These are phyloP conservation scores for Phyllotis vaccarum DNA, from an alignment of 2,797 vertebrate genomes.

Conservation along the genomic window DNA sequence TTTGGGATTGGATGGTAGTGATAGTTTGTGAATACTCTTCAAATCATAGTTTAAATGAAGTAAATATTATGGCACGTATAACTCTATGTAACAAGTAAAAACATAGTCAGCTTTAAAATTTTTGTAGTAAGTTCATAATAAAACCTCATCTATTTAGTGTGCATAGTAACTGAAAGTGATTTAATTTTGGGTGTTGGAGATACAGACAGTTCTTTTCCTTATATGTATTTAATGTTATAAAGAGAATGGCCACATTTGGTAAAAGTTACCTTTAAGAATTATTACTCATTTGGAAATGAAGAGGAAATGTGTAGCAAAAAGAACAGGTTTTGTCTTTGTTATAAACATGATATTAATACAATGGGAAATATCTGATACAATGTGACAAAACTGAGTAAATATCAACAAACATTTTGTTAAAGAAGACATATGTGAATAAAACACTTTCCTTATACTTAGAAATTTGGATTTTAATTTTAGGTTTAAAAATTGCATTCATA, in stretches of 20 bases:
- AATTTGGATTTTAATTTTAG: background rate
- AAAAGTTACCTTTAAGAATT: background rate
- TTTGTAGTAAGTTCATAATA: background rate
- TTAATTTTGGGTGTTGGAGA: background rate
- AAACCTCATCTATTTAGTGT: background rate
- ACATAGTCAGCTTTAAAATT: background rate
- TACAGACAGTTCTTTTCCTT: background rate
- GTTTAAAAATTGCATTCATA: slow-evolving; percentile 7
- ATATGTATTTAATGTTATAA: background rate
- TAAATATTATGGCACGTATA: background rate
- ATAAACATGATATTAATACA: background rate
- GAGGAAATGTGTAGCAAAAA: background rate
- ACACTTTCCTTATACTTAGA: background rate
- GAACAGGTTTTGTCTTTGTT: background rate
- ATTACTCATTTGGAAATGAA: slow-evolving; percentile 8
- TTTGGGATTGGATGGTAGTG: background rate
- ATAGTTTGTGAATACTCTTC: background rate
- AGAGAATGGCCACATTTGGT: background rate
- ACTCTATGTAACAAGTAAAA: background rate
- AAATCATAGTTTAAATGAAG: background rate
- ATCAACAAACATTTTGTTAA: background rate
- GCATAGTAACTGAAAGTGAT: background rate
- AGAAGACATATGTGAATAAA: background rate
- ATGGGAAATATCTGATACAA: background rate
- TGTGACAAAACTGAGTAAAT: background rate